Evolutionary conservation across 2,113 vertebrate genomes (phyloP), one percentile per base, ranked within the genome.

Genomic region (Sinocyclocheilus maitianheensis): DNA sequence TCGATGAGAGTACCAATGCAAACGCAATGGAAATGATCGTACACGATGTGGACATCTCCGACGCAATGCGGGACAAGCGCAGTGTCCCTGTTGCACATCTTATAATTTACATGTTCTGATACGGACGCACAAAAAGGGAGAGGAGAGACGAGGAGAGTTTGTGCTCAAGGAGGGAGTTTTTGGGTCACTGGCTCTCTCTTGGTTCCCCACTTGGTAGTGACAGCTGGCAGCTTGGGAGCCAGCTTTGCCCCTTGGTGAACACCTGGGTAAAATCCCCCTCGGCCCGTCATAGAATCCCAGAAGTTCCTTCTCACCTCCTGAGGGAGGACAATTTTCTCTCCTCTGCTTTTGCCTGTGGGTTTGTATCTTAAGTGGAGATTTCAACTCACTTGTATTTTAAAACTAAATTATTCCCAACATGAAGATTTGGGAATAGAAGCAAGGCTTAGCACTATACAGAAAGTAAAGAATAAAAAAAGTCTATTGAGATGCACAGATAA

Each of bases 211-310:
- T 63, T 40, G 26, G 26, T 71, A 85, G 48, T 46, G 78, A 80
- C 84, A 86, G 63, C 63, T 85, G 84, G 84, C 84, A 51, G 40
- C 63, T 34, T 71, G 65, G 77, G 48, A 55, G 77, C 6, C 62
- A 86, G 62, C 51, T 86, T 55, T 60, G 63, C 63, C 63, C 84
- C 51, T 60, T 72, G 77, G 84, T 80, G 63, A 86, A 85, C 62
- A 86, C 84, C 84, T 85, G 84, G 84, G 84, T 55, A 40, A 78
- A 78, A 65, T 53, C 30, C 76, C 62, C 60, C 46, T 34, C 20
- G 48, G 84, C 62, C 46, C 55, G 26, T 48, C 84, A 58, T 40
- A 40, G 10, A 77, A 58, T 85, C 26, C 76, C 76, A 85, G 63
- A 69, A 55, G 46, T n/a, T 79, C 83, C 40, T 77, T 62, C 83